Evolutionary conservation across 2,113 vertebrate species (phyloP), one percentile per base, ranked within the genome.

Genomic region (Solea senegalensis): DNA sequence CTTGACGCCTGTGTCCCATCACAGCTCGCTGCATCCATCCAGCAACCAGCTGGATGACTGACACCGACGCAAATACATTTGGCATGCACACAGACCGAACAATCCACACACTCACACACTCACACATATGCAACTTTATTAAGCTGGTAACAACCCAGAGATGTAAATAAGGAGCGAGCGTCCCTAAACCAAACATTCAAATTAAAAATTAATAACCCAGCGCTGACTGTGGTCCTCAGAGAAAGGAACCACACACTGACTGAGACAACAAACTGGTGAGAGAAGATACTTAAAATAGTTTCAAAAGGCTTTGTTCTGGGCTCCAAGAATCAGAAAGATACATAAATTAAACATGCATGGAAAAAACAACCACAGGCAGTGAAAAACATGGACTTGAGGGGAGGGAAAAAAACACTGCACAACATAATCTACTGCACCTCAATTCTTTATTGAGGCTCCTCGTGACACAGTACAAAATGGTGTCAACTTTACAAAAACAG

Each of bases 121-220:
- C 54, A 11, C 68, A 54, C 64, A 75, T 74, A 11, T 74, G 81
- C 58, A 74, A 55, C 21, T 15, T 71, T 81, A 80, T 65, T 9
- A 89, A 87, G 77, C 66, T 63, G 50, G 78, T 45, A 88, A 91
- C 87, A 91, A 90, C 88, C 89, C 72, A 87, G 68, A 80, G 87
- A 88, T 91, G 89, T 90, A 91, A 89, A 92, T 83, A 89, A 88
- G 87, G 83, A 82, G 69, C 52, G 79, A 85, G 80, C 83, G 87
- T 91, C 88, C 82, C 89, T 73, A 62, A 86, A 83, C 87, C 87
- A 86, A 86, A 88, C 82, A 83, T 63, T 79, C 59, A 48, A 88
- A 90, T 92, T 89, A 90, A 92, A 90, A 89, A 90, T 90, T 67
- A 84, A 92, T 86, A 89, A 82, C 49, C 84, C 86, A 72, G 76